These are phyloP conservation scores for Gymnothorax reevesii DNA, from an alignment of 2,797 vertebrate species.

Conservation along the genomic window DNA sequence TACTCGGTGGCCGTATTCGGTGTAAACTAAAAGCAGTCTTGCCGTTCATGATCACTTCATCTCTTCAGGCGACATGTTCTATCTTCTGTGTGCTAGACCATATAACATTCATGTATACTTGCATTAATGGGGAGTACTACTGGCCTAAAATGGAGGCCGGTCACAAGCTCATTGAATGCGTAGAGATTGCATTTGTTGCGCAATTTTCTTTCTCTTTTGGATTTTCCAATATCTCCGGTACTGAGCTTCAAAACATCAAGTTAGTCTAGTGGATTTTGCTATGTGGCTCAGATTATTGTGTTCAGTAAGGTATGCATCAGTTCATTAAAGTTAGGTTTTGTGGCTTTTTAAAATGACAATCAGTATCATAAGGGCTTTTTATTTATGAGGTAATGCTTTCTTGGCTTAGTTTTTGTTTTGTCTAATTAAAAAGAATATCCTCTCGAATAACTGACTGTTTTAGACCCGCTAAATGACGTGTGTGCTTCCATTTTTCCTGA, in stretches of 20 bases:
- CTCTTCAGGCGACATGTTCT: neutral
- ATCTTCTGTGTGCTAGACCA: neutral
- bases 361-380: constrained; percentile 51
- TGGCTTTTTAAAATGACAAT: constrained; percentile 46
- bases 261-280: neutral
- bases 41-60: neutral
- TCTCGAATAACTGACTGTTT: neutral
- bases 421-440: constrained; percentile 17
- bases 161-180: neutral
- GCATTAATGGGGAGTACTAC: constrained; percentile 2
- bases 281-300: constrained; percentile 1
- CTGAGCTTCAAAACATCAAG: neutral
- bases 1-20: constrained; percentile 36
- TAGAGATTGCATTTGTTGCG: neutral
- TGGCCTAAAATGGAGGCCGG: neutral
- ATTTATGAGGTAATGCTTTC: constrained; percentile 33
- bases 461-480: constrained; percentile 20
- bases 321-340: constrained; percentile 6
- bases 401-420: neutral
- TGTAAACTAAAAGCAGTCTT: neutral
- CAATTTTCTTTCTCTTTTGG: constrained; percentile 3
- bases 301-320: neutral
- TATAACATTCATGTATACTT: neutral
- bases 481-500: constrained; percentile 28
- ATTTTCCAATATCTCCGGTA: constrained; percentile 27